phyloP scores from a whole-genome alignment of 1,140 invertebrate genomes.

The Fopius arisanus region DNA sequence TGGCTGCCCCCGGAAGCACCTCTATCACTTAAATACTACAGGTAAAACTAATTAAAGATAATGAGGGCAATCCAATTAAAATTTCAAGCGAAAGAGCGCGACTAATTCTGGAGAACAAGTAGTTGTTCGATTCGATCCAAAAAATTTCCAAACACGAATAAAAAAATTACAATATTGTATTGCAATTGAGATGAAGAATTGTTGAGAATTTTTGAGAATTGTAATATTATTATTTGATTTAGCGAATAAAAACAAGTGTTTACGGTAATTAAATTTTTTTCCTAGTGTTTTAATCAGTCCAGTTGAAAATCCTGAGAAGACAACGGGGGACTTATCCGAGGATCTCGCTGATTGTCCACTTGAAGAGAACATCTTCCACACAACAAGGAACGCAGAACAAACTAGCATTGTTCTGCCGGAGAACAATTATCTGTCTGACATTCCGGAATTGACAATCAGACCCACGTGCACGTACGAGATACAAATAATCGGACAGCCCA shows the following conservation, averaged over 20 bases:
- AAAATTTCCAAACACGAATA: no score
- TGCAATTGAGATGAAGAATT: no score
- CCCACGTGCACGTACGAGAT: constrained; percentile 51
- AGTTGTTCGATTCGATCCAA: no score
- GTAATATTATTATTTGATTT: no score
- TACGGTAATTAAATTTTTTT: neutral
- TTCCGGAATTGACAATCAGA: constrained; percentile 46
- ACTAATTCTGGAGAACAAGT: no score
- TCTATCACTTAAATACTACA: constrained; percentile 27
- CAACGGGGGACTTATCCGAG: neutral
- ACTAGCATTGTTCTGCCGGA: constrained; percentile 46
- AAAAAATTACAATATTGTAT: no score
- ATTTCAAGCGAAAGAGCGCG: neutral
- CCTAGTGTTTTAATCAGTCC: constrained; percentile 31
- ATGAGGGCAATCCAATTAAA: neutral
- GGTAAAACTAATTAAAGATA: constrained; percentile 25
- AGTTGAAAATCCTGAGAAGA: neutral
- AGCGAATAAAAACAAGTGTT: no score
- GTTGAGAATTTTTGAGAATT: no score
- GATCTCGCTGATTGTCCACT: constrained; percentile 30
- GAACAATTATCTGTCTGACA: constrained; percentile 36
- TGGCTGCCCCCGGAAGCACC: constrained; percentile 18
- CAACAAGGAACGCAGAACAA: constrained; percentile 34
- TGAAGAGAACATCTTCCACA: constrained; percentile 43
- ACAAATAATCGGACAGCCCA: constrained; percentile 52